Percentiles rank a stretch among this genome's conserved stretches.
These are phyloP conservation scores for Nasalis larvatus DNA, from an alignment of 2,113 vertebrate species.

Conservation along the genomic window DNA sequence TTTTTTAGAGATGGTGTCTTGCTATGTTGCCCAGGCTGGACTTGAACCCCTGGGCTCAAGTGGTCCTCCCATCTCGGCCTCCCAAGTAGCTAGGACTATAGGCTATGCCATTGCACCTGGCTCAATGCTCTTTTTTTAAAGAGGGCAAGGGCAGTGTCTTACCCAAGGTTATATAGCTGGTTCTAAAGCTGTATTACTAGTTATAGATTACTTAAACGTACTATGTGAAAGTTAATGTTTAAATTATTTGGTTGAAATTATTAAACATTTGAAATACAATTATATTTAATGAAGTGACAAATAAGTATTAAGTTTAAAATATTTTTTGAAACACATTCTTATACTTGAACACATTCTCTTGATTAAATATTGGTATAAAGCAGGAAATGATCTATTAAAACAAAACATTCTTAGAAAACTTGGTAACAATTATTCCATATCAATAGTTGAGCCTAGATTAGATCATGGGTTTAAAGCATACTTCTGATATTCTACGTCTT, in stretches of 20 bases:
- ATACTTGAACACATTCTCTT: background rate
- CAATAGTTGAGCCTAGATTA: background rate
- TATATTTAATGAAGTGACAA: background rate
- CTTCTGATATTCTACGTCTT: background rate
- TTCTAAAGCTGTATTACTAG: background rate
- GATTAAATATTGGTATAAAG: conserved; percentile 4
- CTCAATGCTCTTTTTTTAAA: background rate
- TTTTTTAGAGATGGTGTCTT: background rate
- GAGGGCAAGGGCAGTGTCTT: background rate
- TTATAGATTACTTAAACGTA: background rate
- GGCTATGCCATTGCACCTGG: background rate
- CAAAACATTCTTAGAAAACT: background rate
- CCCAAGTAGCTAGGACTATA: background rate
- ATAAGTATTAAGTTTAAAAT: background rate
- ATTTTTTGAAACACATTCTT: background rate
- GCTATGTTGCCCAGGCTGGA: background rate
- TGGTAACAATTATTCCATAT: background rate
- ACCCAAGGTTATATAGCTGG: background rate
- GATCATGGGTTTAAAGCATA: conserved; percentile 5
- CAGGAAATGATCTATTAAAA: background rate
- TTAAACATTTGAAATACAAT: conserved; percentile 35
- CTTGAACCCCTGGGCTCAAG: background rate
- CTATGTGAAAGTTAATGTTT: background rate
- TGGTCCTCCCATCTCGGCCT: background rate
- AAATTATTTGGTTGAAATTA: background rate